Evolutionary conservation across 2,797 vertebrate species (phyloP).

Genomic region (Periophthalmus magnuspinnatus): DNA sequence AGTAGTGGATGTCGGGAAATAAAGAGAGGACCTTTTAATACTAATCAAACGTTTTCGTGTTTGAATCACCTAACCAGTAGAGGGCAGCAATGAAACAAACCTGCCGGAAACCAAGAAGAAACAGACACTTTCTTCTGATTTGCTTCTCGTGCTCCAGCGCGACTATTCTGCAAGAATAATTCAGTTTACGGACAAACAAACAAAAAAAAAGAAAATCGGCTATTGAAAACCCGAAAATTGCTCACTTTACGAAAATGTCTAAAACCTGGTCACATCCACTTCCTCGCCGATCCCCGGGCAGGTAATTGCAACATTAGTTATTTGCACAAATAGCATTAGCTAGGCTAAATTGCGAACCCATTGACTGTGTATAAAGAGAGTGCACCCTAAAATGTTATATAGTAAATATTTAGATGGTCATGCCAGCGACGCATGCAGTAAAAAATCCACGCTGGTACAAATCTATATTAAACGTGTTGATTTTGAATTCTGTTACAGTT

Average conservation of each 20-base stretch:
- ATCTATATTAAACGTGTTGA: not conserved
- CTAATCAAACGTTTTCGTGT: not conserved
- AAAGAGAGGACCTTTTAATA: not conserved
- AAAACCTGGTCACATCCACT: conserved; percentile 6
- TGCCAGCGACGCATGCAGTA: conserved; percentile 1
- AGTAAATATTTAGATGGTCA: not conserved
- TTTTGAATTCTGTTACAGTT: conserved; percentile 30
- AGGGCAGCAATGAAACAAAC: not conserved
- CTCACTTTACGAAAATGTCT: not conserved
- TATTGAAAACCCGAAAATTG: too few species aligned
- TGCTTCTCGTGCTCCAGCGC: not conserved
- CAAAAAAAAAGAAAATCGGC: too few species aligned
- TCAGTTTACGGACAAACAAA: not conserved
- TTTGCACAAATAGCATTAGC: conserved; percentile 32
- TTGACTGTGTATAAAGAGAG: not conserved
- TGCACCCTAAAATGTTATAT: not conserved
- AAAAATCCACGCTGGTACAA: not conserved
- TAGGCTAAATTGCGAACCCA: not conserved
- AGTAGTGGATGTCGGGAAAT: not conserved
- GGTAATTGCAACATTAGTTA: conserved; percentile 58
- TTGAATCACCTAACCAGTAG: not conserved
- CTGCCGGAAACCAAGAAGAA: not conserved
- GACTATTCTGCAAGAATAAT: not conserved
- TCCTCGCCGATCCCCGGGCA: conserved; percentile 50
- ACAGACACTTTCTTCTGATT: not conserved